Conservation (phyloP, 2,888 invertebrate species). For the Ametastegia equiseti region DNA sequence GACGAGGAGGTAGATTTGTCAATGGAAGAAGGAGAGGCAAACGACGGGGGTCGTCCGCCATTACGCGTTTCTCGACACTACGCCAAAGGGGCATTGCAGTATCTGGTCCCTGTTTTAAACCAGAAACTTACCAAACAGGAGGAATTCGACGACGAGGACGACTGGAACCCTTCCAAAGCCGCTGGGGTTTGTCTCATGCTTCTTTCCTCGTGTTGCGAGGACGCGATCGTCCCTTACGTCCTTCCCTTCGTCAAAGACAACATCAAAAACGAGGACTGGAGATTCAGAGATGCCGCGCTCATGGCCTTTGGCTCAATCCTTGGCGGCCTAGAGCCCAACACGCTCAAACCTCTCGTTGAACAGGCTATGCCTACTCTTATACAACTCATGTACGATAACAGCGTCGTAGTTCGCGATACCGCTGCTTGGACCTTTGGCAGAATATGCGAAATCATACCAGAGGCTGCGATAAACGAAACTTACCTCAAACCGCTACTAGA, state of each 20-base stretch:
- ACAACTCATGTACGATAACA: conserved; percentile 94
- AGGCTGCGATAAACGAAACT: conserved; percentile 92
- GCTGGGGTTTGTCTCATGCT: conserved; percentile 99
- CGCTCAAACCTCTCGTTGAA: conserved; percentile 95
- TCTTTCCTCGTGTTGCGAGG: conserved; percentile 97
- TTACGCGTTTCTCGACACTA: conserved; percentile 95
- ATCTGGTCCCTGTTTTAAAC: conserved; percentile 95
- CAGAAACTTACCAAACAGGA: conserved; percentile 97
- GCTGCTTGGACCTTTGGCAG: conserved; percentile 99
- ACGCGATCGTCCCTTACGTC: conserved; percentile 96
- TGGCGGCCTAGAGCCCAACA: conserved; percentile 92
- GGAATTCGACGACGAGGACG: conserved; percentile 98
- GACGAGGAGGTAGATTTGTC: conserved; percentile 99
- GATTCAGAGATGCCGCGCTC: conserved; percentile 95
- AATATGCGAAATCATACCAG: conserved; percentile 98
- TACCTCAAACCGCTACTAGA: conserved; percentile 90
- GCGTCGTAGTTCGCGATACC: conserved; percentile 97
- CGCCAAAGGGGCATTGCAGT: conserved; percentile 98
- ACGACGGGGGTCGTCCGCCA: conserved; percentile 95
- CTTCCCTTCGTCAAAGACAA: conserved; percentile 97
- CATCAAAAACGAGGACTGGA: conserved; percentile 95
- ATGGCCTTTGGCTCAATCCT: conserved; percentile 98
- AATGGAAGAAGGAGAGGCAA: conserved; percentile 96
- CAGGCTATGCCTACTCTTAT: conserved; percentile 98
- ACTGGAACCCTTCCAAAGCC: conserved; percentile 99